These are phyloP conservation scores for Megaleporinus macrocephalus DNA, from an alignment of 2,113 vertebrate genomes.

Conservation along the genomic window DNA sequence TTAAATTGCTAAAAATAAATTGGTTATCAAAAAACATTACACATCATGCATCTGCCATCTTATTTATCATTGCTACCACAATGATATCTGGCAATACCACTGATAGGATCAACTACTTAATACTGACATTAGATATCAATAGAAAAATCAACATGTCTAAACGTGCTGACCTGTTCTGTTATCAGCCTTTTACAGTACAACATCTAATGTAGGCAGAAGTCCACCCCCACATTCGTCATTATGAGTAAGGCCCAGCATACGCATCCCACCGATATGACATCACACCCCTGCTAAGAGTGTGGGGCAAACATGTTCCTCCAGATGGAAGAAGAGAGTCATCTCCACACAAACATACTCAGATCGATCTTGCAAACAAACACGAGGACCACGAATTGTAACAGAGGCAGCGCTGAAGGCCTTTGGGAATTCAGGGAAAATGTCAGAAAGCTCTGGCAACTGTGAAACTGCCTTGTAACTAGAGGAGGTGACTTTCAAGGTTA, in stretches of 20 bases:
- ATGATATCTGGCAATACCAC: too few relatives aligned
- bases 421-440: constrained; percentile 45
- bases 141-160: background rate
- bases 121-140: background rate
- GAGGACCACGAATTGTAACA: constrained; percentile 20
- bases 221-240: constrained; percentile 40
- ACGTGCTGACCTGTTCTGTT: background rate
- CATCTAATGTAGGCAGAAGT: background rate
- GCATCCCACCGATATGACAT: constrained; percentile 71
- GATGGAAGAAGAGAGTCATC: constrained; percentile 45
- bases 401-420: constrained; percentile 17
- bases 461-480: background rate
- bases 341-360: constrained; percentile 26
- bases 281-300: constrained; percentile 73
- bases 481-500: background rate
- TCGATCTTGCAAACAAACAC: constrained; percentile 39
- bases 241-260: constrained; percentile 67
- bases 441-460: constrained; percentile 23
- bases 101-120: background rate
- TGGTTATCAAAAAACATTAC: too few relatives aligned
- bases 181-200: constrained; percentile 6
- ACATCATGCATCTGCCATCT: background rate
- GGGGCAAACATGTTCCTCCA: constrained; percentile 67
- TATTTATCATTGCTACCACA: background rate
- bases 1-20: too few relatives aligned